These are phyloP conservation scores for Melanotaenia nigrans DNA, from an alignment of 2,797 vertebrate genomes.

Conservation along the genomic window DNA sequence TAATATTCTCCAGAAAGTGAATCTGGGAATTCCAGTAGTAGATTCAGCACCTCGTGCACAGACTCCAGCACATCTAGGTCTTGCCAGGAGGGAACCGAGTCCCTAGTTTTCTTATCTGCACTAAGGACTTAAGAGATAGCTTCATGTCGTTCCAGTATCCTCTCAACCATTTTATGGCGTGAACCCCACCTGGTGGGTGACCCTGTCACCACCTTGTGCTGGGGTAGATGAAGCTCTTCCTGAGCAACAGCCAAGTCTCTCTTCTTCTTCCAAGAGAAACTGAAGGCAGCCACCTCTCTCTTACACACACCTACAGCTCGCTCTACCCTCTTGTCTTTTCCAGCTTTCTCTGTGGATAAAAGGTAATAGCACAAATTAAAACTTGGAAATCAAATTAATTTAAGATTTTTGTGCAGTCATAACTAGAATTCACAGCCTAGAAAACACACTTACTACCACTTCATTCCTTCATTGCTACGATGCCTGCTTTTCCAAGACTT, in stretches of 20 bases:
- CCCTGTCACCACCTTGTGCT: not conserved
- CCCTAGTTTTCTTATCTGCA: not conserved
- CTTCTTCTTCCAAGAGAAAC: not conserved
- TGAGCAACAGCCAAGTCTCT: not conserved
- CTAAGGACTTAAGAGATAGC: not conserved
- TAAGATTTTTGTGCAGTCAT: no score
- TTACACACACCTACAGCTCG: not conserved
- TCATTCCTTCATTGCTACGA: no score
- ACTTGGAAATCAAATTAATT: no score
- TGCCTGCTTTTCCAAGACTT: no score
- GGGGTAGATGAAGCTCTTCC: not conserved
- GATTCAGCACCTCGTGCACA: not conserved
- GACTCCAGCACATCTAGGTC: not conserved
- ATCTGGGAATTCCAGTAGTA: slow-evolving; percentile 8
- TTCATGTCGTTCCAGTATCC: not conserved
- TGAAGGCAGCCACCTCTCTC: not conserved
- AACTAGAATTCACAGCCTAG: no score
- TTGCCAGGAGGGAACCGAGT: not conserved
- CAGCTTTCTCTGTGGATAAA: not conserved
- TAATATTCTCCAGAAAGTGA: not conserved
- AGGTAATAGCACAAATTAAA: not conserved
- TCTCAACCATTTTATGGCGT: not conserved
- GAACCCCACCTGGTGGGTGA: not conserved
- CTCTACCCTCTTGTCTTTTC: not conserved
- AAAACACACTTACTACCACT: no score